Conservation (phyloP, 2,888 invertebrate genomes). For the Brassicogethes aeneus region DNA sequence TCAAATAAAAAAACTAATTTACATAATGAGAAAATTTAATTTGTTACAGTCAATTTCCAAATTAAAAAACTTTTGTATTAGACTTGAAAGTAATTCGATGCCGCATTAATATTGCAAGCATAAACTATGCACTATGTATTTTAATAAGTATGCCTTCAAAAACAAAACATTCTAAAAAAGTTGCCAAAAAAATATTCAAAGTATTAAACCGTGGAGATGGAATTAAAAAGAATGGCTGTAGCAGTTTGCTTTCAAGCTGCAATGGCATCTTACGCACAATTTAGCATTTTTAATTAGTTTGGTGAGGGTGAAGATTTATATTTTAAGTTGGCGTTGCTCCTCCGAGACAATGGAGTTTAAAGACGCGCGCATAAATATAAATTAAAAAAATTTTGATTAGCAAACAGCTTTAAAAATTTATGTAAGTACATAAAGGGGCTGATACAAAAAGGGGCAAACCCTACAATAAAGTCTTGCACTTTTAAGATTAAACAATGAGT, state of each 20-base stretch:
- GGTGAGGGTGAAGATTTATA: slow-evolving; percentile 36
- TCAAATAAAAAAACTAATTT: slow-evolving; percentile 25
- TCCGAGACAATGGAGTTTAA: slow-evolving; percentile 32
- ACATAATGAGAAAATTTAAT: slow-evolving; percentile 31
- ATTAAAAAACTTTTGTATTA: slow-evolving; percentile 17
- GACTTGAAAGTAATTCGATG: too few species aligned
- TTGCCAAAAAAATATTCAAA: too few species aligned
- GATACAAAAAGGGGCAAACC: too few species aligned
- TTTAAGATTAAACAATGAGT: too few species aligned
- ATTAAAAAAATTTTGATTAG: slow-evolving; percentile 33
- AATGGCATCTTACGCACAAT: slow-evolving; percentile 37
- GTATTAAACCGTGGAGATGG: too few species aligned
- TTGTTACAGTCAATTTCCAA: slow-evolving; percentile 23
- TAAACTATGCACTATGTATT: too few species aligned
- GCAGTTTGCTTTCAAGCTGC: too few species aligned
- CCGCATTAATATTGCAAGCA: too few species aligned
- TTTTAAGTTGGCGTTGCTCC: slow-evolving; percentile 27
- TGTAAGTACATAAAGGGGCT: slow-evolving; percentile 5
- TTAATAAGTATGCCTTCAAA: too few species aligned
- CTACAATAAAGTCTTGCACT: too few species aligned
- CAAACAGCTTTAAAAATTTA: slow-evolving; percentile 19
- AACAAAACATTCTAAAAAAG: too few species aligned
- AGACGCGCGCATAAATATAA: slow-evolving; percentile 26
- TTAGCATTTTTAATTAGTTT: slow-evolving; percentile 41
- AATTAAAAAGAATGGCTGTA: too few species aligned